These are phyloP conservation scores for Entomyzon cyanotis DNA, from an alignment of 2,113 vertebrate genomes.

Conservation along the genomic window DNA sequence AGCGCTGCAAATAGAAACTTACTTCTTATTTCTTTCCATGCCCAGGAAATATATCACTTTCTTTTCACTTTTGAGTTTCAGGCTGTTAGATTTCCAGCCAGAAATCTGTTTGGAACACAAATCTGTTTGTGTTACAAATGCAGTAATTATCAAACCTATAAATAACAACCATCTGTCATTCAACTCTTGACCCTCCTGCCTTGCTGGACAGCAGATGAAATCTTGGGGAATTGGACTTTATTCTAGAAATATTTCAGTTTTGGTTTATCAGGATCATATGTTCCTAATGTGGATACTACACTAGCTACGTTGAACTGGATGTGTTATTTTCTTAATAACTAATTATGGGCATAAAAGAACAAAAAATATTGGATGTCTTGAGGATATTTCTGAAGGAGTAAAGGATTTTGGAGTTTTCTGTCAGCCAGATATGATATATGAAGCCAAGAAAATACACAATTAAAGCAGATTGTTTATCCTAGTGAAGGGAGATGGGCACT, in stretches of 20 bases:
- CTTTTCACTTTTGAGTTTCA: not conserved
- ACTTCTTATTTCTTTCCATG: not conserved
- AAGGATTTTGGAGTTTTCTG: not conserved
- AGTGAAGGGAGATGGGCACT: not conserved
- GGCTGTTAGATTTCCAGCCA: conserved; percentile 21
- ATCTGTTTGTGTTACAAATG: conserved; percentile 16
- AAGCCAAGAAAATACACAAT: not conserved
- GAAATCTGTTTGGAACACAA: not conserved
- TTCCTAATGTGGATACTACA: not conserved
- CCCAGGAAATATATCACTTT: rapidly evolving
- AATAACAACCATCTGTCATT: not conserved
- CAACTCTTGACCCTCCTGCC: not conserved
- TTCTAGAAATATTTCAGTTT: not conserved
- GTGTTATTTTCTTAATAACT: not conserved
- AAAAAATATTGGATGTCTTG: not conserved
- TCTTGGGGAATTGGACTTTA: not conserved
- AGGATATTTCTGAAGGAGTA: not conserved
- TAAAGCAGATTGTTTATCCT: not conserved
- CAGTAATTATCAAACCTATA: conserved; percentile 25
- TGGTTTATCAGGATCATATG: not conserved
- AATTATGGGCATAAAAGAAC: not conserved
- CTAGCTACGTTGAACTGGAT: not conserved
- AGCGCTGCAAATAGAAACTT: not conserved
- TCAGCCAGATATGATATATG: not conserved
- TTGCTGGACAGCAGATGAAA: not conserved